Conservation (phyloP, 2,113 vertebrate species). For the Scalopus aquaticus region DNA sequence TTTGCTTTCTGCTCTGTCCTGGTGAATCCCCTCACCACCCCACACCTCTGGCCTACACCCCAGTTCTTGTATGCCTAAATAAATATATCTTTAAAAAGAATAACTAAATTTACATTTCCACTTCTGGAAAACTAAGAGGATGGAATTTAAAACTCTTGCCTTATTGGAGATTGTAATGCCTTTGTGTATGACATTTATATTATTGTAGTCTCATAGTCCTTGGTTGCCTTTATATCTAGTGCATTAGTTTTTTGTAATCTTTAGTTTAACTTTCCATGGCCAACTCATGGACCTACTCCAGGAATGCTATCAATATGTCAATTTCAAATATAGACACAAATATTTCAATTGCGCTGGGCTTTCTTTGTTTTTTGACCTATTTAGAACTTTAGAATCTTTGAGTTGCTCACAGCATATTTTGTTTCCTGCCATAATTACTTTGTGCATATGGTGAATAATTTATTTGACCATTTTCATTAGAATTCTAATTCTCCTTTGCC, state of each 20-base stretch:
- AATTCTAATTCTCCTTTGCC: neutral
- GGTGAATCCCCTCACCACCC: too few relatives aligned
- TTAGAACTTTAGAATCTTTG: neutral
- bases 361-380: neutral
- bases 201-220: neutral
- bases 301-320: constrained; percentile 13
- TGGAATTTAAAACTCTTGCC: neutral
- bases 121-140: neutral
- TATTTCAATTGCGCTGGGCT: neutral
- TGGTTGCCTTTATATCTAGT: neutral
- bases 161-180: neutral
- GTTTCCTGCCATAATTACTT: neutral
- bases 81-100: too few relatives aligned
- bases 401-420: neutral
- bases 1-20: too few relatives aligned
- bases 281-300: neutral
- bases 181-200: neutral
- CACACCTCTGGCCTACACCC: too few relatives aligned
- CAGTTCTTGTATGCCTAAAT: too few relatives aligned
- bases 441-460: neutral
- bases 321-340: neutral
- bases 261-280: neutral
- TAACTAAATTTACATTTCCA: too few relatives aligned
- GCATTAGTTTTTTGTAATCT: neutral
- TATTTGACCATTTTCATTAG: neutral